Conservation (phyloP, 2,797 vertebrate species). For the Aeoliscus strigatus region DNA sequence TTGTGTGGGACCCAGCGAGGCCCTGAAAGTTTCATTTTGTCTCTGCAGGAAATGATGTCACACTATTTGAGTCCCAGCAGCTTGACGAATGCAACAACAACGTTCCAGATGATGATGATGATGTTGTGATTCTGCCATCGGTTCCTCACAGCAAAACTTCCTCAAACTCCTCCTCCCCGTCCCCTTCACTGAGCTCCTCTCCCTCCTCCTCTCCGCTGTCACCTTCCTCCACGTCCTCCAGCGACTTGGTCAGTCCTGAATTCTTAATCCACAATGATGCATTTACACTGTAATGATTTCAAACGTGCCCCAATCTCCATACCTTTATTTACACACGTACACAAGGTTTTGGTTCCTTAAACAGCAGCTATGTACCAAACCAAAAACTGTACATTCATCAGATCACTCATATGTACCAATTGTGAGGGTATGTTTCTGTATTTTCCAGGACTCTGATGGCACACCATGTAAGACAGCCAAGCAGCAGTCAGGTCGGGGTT, state of each 20-base stretch:
- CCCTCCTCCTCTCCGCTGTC: slow-evolving; percentile 88
- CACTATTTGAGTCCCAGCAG: slow-evolving; percentile 86
- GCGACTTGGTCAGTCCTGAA: slow-evolving; percentile 85
- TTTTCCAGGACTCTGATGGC: slow-evolving; percentile 89
- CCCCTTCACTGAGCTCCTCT: slow-evolving; percentile 86
- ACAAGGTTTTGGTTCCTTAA: no score
- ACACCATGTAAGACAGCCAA: slow-evolving; percentile 95
- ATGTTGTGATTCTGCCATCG: slow-evolving; percentile 71
- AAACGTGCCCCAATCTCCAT: not conserved
- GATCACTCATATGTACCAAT: no score
- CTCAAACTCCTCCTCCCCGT: slow-evolving; percentile 91
- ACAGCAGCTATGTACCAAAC: no score
- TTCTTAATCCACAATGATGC: slow-evolving; percentile 38
- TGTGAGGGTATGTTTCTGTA: not conserved
- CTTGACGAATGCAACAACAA: slow-evolving; percentile 97
- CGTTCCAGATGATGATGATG: slow-evolving; percentile 79
- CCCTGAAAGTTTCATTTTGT: not conserved
- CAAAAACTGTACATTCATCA: no score
- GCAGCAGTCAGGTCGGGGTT: slow-evolving; percentile 81
- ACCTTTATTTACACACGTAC: not conserved
- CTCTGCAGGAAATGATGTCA: slow-evolving; percentile 83
- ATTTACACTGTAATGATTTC: no score
- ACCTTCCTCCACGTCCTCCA: slow-evolving; percentile 86
- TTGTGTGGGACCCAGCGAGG: not conserved
- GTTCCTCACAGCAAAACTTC: slow-evolving; percentile 86